Evolutionary conservation across 2,888 invertebrate species (phyloP).

Genomic region (Papilio demoleus): DNA sequence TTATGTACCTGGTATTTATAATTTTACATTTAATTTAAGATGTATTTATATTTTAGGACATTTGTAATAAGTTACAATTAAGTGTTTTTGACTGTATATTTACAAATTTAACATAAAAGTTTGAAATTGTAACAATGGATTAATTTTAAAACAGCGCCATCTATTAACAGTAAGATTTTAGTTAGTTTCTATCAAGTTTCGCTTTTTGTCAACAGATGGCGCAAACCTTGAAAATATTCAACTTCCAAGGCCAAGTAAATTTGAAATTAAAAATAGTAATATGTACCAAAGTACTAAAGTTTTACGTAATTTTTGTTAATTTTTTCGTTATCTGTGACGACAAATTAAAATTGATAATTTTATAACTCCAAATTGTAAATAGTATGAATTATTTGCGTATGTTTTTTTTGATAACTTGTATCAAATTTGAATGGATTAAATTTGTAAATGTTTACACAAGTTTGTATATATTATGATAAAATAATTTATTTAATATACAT

Average conservation of each 20-base stretch:
- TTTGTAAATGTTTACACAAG: constrained; percentile 47
- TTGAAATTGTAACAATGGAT: too few species aligned
- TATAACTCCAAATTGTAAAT: not conserved
- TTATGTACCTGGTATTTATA: constrained; percentile 1
- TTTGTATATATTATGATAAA: constrained; percentile 44
- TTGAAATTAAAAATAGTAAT: not conserved
- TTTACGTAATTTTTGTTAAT: too few species aligned
- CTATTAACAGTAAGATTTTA: not conserved
- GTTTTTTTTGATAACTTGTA: constrained; percentile 26
- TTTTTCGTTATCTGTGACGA: too few species aligned
- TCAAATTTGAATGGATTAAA: constrained; percentile 32
- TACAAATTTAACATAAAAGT: constrained; percentile 13
- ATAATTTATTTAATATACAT: constrained; percentile 15
- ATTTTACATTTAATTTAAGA: not conserved
- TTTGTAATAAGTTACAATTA: constrained; percentile 59
- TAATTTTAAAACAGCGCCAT: not conserved
- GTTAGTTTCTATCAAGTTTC: not conserved
- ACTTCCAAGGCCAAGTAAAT: not conserved
- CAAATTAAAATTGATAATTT: not conserved
- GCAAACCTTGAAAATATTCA: not conserved
- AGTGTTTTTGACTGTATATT: constrained; percentile 35
- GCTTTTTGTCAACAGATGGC: not conserved
- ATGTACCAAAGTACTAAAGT: not conserved
- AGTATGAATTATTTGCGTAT: not conserved
- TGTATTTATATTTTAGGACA: constrained; percentile 45